Percentiles rank a stretch among this genome's conserved stretches.
These are phyloP conservation scores for Poecilia picta DNA, from an alignment of 2,797 vertebrate genomes.

Conservation along the genomic window DNA sequence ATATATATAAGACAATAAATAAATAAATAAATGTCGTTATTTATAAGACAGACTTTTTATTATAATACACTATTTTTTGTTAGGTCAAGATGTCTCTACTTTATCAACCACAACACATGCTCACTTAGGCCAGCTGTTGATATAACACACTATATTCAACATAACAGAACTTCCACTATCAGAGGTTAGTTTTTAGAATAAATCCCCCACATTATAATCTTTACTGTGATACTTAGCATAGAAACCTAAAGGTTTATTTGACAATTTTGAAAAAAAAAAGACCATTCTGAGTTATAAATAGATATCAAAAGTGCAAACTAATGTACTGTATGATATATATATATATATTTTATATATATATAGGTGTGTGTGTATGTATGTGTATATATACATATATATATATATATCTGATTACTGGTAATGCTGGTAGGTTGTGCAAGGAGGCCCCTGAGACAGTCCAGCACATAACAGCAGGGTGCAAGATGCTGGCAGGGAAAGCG, in stretches of 20 bases:
- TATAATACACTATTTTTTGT: not conserved
- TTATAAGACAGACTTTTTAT: not conserved
- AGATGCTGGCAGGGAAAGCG: too few species aligned
- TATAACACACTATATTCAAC: not conserved
- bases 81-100: not conserved
- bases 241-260: not conserved
- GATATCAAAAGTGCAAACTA: not conserved
- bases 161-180: not conserved
- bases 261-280: not conserved
- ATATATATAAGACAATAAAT: not conserved
- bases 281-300: not conserved
- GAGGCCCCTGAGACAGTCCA: too few species aligned
- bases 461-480: too few species aligned
- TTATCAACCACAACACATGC: not conserved
- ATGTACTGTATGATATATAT: not conserved
- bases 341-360: too few species aligned
- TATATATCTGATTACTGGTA: too few species aligned
- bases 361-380: too few species aligned
- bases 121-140: not conserved
- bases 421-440: too few species aligned
- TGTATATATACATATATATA: too few species aligned
- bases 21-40: not conserved
- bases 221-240: not conserved
- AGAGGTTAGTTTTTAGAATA: not conserved
- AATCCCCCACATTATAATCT: not conserved